Evolutionary conservation across 2,888 invertebrate genomes (phyloP), one percentile per base, ranked within the genome.

Genomic region (Lasioglossum vierecki): DNA sequence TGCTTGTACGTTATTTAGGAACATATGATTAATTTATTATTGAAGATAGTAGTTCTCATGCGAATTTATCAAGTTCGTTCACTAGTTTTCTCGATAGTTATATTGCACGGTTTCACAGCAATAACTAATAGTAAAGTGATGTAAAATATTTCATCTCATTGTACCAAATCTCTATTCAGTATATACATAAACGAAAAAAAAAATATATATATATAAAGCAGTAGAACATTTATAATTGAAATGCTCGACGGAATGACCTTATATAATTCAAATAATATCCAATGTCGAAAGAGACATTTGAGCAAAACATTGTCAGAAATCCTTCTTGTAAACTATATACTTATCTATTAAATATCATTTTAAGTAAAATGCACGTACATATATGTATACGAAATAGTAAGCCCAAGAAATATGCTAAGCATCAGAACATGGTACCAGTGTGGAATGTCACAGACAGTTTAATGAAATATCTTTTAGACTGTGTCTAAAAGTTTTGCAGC

Each of bases 401-500:
- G 86, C 82, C 80, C 82, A 82, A 84, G 39, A 85, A 89, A 83
- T 85, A 83, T 88, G 57, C 68, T 44, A 80, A 80, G 79, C 78
- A 76, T 74, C 70, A 68, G 18, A 68, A 76, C 44, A 79, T 44
- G 46, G 84, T 87, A 89, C 76, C 83, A 87, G 82, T 82, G 78
- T 84, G 91, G 93, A 93, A 92, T 93, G 90, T 89, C 71, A 76
- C 82, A 85, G 66, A 66, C 49, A 66, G 63, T 41, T 30, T 49
- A 15, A 68, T 13, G n/a, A n/a, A 74, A 73, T 39, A 22, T 15
- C 4, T 73, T 87, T 87, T 86, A 85, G 68, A 84, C 85, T 57
- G 80, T 74, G n/a, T 86, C 74, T 71, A 91, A 76, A 22, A 85
- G 71, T 49, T 89, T 91, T 26, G 93, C 93, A 60, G 95, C 94